Percentiles rank a stretch among this genome's conserved stretches.
These are phyloP conservation scores for Montipora efflorescens DNA, from an alignment of 64 coral and sea anemone genomes.

Conservation along the genomic window DNA sequence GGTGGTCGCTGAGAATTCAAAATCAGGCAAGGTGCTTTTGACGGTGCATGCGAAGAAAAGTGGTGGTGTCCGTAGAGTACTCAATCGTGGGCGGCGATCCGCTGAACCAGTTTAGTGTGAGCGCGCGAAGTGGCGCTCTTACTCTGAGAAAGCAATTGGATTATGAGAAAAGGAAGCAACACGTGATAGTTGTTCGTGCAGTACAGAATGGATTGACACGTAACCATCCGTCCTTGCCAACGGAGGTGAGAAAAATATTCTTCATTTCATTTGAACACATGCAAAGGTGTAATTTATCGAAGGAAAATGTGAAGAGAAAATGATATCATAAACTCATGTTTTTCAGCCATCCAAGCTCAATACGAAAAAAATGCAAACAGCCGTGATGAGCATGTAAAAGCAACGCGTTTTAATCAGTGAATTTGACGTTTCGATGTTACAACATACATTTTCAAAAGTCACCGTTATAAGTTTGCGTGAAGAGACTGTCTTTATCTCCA, in stretches of 20 bases:
- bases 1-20: slow-evolving; percentile 24
- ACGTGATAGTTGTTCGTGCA: slow-evolving; percentile 52
- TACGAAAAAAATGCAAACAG: too few species aligned
- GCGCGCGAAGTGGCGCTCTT: slow-evolving; percentile 37
- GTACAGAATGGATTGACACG: slow-evolving; percentile 46
- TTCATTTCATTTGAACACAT: not conserved
- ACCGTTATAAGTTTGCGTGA: too few species aligned
- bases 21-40: not conserved
- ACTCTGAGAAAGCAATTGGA: slow-evolving; percentile 59
- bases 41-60: slow-evolving; percentile 52
- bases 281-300: too few species aligned
- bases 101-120: slow-evolving; percentile 51
- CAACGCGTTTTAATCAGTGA: too few species aligned
- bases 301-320: too few species aligned
- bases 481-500: too few species aligned
- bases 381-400: too few species aligned
- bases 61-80: slow-evolving; percentile 18
- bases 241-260: slow-evolving; percentile 32
- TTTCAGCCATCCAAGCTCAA: too few species aligned
- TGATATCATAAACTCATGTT: too few species aligned
- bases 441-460: too few species aligned
- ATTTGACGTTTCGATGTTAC: too few species aligned
- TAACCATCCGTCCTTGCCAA: slow-evolving; percentile 40
- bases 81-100: slow-evolving; percentile 72
- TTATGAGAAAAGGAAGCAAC: slow-evolving; percentile 37